Base-by-base conservation (phyloP, 2,888 invertebrate genomes). In the Volucella inflata region DNA sequence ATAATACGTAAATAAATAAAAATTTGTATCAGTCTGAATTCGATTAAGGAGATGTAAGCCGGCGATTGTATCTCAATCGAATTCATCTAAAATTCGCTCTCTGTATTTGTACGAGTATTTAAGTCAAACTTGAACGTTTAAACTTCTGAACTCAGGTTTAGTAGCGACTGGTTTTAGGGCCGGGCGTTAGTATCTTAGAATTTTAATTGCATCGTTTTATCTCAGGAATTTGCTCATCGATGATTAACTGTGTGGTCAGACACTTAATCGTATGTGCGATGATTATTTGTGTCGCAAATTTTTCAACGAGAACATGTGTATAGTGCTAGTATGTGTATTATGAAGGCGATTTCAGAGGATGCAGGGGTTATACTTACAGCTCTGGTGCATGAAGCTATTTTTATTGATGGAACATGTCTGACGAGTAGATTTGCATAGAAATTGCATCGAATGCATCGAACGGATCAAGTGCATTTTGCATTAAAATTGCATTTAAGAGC, bases 241-340 rank as follows among this genome's bases (percentile, higher is more conserved):
- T 57, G 70, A 70, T 57, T 57, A 70, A 65, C 8, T 70, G 44
- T 57, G 30, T 6, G 70, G 51, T 57, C 44, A 70, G 55, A 57
- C 30, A 11, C 70, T 14, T 12, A 40, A 30, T 8, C 2, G n/a
- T 30, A n/a, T 53, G 53, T 53, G 10, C 36, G 55, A 55, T 55
- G 36, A 36, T 14, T 55, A 14, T 21, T 30, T 30, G 21, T 21
- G 2, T 2, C 21, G n/a, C n/a, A n/a, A 17, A n/a, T 50, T 9
- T 17, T 8, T 50, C 9, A 6, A 11, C n/a, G 40, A 57, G 10
- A 36, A 14, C 14, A 8, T 14, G 8, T 38, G 14, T 30, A 30
- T 6, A 30, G n/a, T n/a, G n/a, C n/a, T n/a, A n/a, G n/a, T n/a
- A n/a, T n/a, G n/a, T n/a, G n/a, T n/a, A n/a, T n/a, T n/a, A n/a